A percentile compares a stretch with the other conserved stretches of the same genome.
phyloP scores from a whole-genome alignment of 2,797 vertebrate genomes.

The Centropyge bicolor region DNA sequence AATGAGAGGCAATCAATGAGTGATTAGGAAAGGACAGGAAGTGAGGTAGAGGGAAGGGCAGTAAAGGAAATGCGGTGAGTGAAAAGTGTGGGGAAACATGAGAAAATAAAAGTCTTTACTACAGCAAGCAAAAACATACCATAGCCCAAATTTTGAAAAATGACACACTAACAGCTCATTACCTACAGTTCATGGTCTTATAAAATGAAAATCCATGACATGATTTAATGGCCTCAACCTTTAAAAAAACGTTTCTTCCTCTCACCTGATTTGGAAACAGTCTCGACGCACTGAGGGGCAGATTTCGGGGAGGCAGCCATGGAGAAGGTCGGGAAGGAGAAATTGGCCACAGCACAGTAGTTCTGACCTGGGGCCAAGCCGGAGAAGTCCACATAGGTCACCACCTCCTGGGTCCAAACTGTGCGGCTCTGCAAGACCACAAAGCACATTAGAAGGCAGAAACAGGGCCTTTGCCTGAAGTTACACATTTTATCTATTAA shows the following conservation, averaged over 20 bases:
- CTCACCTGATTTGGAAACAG: slow-evolving; percentile 58
- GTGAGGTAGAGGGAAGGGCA: too few relatives aligned
- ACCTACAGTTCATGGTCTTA: too few relatives aligned
- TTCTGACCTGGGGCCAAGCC: slow-evolving; percentile 68
- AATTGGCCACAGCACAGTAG: slow-evolving; percentile 82
- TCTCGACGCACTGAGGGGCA: slow-evolving; percentile 69
- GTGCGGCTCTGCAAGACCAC: slow-evolving; percentile 63
- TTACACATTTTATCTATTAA: neutral
- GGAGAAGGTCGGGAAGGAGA: slow-evolving; percentile 71
- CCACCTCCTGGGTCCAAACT: slow-evolving; percentile 64
- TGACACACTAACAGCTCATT: too few relatives aligned
- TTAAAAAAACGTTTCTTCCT: neutral
- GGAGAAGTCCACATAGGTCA: slow-evolving; percentile 61
- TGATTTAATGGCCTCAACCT: neutral
- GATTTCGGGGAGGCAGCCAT: slow-evolving; percentile 70
- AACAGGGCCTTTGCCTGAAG: neutral
- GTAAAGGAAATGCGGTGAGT: too few relatives aligned
- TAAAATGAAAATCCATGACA: too few relatives aligned
- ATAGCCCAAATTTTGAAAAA: too few relatives aligned
- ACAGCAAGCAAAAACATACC: too few relatives aligned
- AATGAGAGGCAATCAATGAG: too few relatives aligned
- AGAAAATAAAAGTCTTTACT: too few relatives aligned
- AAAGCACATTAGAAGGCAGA: neutral
- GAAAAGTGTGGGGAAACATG: too few relatives aligned
- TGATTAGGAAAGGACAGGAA: too few relatives aligned